Percentiles rank a stretch among this genome's conserved stretches.
These are phyloP conservation scores for Crotalus tigris DNA, from an alignment of 2,113 vertebrate species.

Conservation along the genomic window DNA sequence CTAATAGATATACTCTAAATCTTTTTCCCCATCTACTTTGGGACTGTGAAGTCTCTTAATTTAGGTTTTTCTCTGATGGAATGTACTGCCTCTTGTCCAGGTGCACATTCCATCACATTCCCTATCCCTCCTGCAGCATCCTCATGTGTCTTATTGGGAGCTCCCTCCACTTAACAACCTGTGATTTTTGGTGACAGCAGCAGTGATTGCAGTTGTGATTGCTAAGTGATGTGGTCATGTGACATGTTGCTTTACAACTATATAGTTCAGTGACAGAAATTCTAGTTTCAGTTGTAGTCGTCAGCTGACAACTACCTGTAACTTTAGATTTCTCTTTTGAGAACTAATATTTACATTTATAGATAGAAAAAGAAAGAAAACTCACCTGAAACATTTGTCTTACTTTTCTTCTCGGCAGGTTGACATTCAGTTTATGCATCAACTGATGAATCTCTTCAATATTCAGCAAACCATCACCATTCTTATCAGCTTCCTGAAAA, in stretches of 20 bases:
- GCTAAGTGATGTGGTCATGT: not conserved
- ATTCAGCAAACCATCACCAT: conserved; percentile 91
- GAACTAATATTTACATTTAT: too few relatives aligned
- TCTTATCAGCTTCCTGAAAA: conserved; percentile 96
- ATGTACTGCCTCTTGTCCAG: not conserved
- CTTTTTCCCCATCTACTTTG: not conserved
- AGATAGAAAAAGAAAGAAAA: not conserved
- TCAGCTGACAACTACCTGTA: not conserved
- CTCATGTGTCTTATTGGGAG: not conserved
- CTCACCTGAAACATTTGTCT: conserved; percentile 98
- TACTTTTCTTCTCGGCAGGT: conserved; percentile 92
- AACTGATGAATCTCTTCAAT: conserved; percentile 97
- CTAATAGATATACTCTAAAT: not conserved
- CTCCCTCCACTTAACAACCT: not conserved
- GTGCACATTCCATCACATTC: not conserved
- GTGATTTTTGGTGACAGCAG: not conserved
- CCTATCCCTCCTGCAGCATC: not conserved
- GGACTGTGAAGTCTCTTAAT: not conserved
- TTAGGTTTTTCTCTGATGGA: not conserved
- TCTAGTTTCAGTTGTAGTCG: not conserved
- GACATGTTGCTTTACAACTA: not conserved
- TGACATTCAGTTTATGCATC: conserved; percentile 97
- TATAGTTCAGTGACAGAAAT: not conserved
- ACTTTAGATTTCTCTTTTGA: not conserved
- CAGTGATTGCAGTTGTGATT: not conserved